Conservation (phyloP, 1,140 invertebrate genomes). For the Ostrea edulis region DNA sequence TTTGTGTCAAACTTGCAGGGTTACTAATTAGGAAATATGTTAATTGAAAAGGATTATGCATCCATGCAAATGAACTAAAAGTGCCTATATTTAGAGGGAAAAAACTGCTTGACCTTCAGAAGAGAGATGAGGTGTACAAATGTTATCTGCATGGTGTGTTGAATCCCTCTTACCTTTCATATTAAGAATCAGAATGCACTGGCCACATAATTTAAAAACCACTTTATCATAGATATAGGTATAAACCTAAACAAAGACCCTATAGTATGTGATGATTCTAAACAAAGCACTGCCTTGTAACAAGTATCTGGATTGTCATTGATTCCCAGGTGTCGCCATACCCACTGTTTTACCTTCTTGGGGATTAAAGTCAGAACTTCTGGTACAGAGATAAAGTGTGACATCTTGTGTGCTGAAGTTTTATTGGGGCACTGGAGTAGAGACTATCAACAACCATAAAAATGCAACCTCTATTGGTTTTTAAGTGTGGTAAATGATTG, state of each 20-base stretch:
- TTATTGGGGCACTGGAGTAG: constrained; percentile 14
- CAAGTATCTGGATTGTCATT: constrained; percentile 1
- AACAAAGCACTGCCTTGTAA: constrained; percentile 12
- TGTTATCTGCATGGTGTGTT: neutral
- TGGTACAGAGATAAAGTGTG: constrained; percentile 19
- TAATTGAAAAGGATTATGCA: neutral
- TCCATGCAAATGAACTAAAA: neutral
- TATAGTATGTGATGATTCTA: constrained; percentile 37
- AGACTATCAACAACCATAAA: constrained; percentile 15
- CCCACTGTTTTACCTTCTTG: constrained; percentile 5
- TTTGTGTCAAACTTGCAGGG: neutral
- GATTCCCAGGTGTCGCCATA: neutral
- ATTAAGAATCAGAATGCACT: neutral
- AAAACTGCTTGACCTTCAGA: constrained; percentile 9
- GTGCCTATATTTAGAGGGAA: neutral
- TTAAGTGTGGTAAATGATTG: constrained; percentile 28
- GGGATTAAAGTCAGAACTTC: constrained; percentile 10
- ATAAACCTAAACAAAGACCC: constrained; percentile 6
- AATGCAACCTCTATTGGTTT: neutral
- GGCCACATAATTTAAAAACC: constrained; percentile 21
- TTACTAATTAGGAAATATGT: constrained; percentile 4
- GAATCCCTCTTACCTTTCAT: constrained; percentile 24
- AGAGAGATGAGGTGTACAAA: neutral
- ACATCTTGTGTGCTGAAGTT: neutral
- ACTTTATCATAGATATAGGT: constrained; percentile 22